phyloP scores from a whole-genome alignment of 2,797 vertebrate genomes.

The Malurus leucopterus region DNA sequence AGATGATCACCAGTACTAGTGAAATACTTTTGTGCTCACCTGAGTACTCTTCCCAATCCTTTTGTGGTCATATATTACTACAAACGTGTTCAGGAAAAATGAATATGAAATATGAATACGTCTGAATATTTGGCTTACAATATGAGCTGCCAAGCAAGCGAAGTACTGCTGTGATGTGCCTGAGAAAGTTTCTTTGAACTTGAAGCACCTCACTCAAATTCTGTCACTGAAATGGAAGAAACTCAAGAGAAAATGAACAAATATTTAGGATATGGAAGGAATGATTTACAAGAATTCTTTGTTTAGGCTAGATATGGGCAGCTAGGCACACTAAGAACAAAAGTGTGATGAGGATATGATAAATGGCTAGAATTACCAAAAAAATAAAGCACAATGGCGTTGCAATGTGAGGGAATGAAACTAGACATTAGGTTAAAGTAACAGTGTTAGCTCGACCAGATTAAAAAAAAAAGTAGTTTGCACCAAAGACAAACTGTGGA shows the following conservation, averaged over 20 bases:
- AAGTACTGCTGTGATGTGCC: not conserved
- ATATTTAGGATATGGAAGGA: not conserved
- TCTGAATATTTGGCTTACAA: not conserved
- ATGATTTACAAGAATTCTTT: not conserved
- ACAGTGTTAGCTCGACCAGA: accelerated
- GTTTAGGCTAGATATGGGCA: not conserved
- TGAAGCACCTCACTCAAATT: not conserved
- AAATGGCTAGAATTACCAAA: not conserved
- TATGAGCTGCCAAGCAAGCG: not conserved
- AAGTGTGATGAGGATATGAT: not conserved
- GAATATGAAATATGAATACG: not conserved
- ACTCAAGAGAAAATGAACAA: not conserved
- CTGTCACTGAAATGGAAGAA: not conserved
- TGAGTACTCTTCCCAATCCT: not conserved
- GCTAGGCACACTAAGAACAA: not conserved
- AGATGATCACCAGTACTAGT: not conserved
- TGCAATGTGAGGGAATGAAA: not conserved
- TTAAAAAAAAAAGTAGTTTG: not conserved
- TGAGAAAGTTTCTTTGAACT: not conserved
- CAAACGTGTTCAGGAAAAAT: not conserved
- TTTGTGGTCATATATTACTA: not conserved
- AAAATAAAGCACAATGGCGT: not conserved
- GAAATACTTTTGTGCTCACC: not conserved
- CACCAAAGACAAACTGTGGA: not conserved
- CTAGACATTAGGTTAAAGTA: not conserved